These are phyloP conservation scores for Zaprionus taronus DNA, from an alignment of 1,140 invertebrate species.

Conservation along the genomic window DNA sequence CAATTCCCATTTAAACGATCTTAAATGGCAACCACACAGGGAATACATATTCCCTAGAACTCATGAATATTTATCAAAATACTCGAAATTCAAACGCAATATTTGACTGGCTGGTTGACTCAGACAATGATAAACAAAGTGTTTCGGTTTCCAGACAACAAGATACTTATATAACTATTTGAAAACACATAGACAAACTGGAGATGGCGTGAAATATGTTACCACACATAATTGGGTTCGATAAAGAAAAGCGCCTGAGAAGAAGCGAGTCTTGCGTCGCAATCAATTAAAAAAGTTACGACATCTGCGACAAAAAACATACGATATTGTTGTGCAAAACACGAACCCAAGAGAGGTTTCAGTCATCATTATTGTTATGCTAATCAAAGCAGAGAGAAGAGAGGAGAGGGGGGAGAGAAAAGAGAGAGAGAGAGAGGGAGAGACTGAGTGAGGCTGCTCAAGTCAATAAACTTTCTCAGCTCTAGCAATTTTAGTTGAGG, in stretches of 20 bases:
- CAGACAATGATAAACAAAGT: constrained; percentile 6
- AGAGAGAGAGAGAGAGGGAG: background rate
- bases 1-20: background rate
- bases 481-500: constrained; percentile 25
- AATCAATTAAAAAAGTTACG: constrained; percentile 43
- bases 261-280: background rate
- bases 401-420: background rate
- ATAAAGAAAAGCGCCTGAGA: constrained; percentile 23
- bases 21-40: background rate
- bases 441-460: background rate
- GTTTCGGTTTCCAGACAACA: background rate
- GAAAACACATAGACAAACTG: constrained; percentile 34
- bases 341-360: constrained; percentile 12
- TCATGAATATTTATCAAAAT: constrained; percentile 4
- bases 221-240: constrained; percentile 25
- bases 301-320: constrained; percentile 41
- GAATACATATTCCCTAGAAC: background rate
- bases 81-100: constrained; percentile 8
- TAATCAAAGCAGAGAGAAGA: constrained; percentile 57
- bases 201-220: constrained; percentile 22
- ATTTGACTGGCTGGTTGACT: background rate
- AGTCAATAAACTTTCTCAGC: constrained; percentile 66
- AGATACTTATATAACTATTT: constrained; percentile 21
- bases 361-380: constrained; percentile 58
- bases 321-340: constrained; percentile 3